Base-by-base conservation (phyloP, 2,797 vertebrate species). In the Gymnothorax reevesii region DNA sequence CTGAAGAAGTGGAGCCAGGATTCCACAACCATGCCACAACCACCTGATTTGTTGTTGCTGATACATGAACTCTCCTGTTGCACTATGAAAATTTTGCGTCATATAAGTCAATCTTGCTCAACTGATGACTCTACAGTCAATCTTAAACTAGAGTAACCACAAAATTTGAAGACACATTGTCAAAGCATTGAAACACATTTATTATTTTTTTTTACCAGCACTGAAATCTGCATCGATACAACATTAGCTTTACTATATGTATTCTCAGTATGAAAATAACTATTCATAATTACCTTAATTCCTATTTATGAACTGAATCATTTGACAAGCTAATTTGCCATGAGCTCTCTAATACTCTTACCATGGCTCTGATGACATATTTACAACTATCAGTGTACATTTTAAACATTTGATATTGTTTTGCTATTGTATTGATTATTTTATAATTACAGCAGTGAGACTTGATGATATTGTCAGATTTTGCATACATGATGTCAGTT, bases 301-400 rank as follows among this genome's bases (percentile, higher is more conserved):
- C 42, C 27, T 79, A 54, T 54, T 79, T 52, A n/a, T 79, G 49
- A 79, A 77, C 20, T 49, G 73, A 52, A 79, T 22, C 75, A 22
- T 79, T 79, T 79, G 49, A 79, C 7, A 20, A 79, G 75, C 49
- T 54, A 79, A 79, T 79, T 79, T 79, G 49, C 22, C 42, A 77
- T 22, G 6, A 22, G 49, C 49, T 79, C 75, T 54, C n/a, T 79
- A 54, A 79, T 79, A 27, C 17, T 54, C 52, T 54, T 79, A 79
- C 22, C 49, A 54, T n/a, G 22, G 17, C 54, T 22, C n/a, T 49
- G 20, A 7, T 79, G 75, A n/a, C 12, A 79, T 54, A 22, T 20
- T 52, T 54, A 55, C 42, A 79, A 79, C n/a, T 54, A 20, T 79
- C 75, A 79, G 75, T 22, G 75, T 79, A 7, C 49, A 79, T 79